Percentiles rank a stretch among this genome's conserved stretches.
Evolutionary conservation across 2,888 invertebrate genomes (phyloP).

Genomic region (Branchipolynoe longqiensis): DNA sequence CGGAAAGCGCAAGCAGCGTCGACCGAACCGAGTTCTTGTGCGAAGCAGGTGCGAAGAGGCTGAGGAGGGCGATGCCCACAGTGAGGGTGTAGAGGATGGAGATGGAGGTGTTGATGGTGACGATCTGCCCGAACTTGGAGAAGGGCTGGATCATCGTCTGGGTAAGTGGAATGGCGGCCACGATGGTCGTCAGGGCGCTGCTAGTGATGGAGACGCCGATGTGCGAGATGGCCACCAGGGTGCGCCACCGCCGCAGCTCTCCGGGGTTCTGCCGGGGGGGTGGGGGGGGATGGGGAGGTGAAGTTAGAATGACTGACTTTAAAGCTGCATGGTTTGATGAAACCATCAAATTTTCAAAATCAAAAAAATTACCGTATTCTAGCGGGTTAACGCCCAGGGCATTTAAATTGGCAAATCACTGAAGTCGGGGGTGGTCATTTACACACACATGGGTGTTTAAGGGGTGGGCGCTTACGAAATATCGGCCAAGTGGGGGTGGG

Average conservation of each 20-base stretch:
- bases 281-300: no score
- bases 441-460: no score
- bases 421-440: no score
- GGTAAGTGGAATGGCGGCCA: conserved; percentile 78
- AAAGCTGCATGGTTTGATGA: no score
- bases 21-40: conserved; percentile 65
- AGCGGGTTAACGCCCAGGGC: no score
- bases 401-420: no score
- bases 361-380: no score
- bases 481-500: no score
- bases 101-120: conserved; percentile 78
- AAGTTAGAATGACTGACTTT: no score
- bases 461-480: no score
- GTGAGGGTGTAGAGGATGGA: conserved; percentile 77
- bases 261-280: conserved; percentile 68
- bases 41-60: conserved; percentile 73
- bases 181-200: conserved; percentile 78
- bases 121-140: conserved; percentile 78
- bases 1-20: conserved; percentile 41
- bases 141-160: conserved; percentile 78
- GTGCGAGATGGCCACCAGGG: conserved; percentile 74
- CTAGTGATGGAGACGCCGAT: conserved; percentile 78
- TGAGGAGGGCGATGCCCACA: conserved; percentile 75
- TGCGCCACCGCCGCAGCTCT: conserved; percentile 73
- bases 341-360: no score